Base-by-base conservation (phyloP, 23 tunicate genomes). In the Halocynthia aurantium region DNA sequence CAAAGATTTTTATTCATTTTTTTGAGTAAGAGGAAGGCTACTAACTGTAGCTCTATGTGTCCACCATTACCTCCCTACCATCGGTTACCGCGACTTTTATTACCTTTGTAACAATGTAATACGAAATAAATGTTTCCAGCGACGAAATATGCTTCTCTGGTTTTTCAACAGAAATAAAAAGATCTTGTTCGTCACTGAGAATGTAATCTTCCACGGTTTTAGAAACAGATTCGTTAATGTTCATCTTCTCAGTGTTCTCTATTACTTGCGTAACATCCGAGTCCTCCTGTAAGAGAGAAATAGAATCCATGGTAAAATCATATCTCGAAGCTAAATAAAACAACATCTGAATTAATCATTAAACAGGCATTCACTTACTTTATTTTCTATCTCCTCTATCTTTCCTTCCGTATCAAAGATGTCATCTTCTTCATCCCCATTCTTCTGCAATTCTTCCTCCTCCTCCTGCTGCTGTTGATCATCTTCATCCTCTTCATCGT, bases 121-220 rank as follows among this genome's bases (percentile, higher is more conserved):
- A 91, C 7, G 81, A 50, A 53, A 91, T 72, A 71, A 73, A 85
- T 12, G 97, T 91, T 52, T 91, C 97, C 97, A 91, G 81, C 7
- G 91, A 44, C 7, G 40, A 49, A 55, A 91, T 77, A 49, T 77
- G 77, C 56, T 91, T 91, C 61, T 81, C 82, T 71, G 97, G 97
- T 52, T 85, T 77, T 7, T 80, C 54, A 7, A 91, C 97, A 10
- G 90, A 50, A 8, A 85, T 77, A 81, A 91, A 91, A 22, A 91
- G 65, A 77, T 91, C 97, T 40, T 78, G 53, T 17, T 80, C 80
- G 6, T 74, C 78, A 31, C 44, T 31, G 44, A 31, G 44, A 31
- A 31, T 31, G 44, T 31, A 31, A 2, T 31, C 44, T 8, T 50
- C 78, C 50, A 70, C 50, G 22, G 22, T 49, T 65, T 40, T 65